A percentile compares a stretch with the other conserved stretches of the same genome.
phyloP scores from a whole-genome alignment of 2,888 invertebrate species.

The Crocallis elinguaria region DNA sequence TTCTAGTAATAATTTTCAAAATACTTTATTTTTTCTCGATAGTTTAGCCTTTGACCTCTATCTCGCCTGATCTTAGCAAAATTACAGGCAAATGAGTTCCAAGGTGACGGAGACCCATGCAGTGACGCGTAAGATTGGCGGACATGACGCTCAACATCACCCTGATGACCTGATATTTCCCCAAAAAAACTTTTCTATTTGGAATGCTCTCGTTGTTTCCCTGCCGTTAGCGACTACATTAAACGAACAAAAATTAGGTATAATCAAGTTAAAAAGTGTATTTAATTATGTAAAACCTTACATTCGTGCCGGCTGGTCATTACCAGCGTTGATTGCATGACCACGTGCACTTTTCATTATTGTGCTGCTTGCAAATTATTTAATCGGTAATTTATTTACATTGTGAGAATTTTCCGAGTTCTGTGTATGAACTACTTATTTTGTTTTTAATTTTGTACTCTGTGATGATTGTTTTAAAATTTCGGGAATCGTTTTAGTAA shows the following conservation, averaged over 20 bases:
- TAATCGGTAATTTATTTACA: conserved; percentile 48
- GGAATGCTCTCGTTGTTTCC: neutral
- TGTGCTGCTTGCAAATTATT: conserved; percentile 59
- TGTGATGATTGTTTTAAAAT: neutral
- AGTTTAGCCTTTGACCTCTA: too few relatives aligned
- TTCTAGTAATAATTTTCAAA: too few relatives aligned
- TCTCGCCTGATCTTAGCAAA: too few relatives aligned
- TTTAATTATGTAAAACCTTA: conserved; percentile 28
- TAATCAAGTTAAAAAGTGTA: conserved; percentile 34
- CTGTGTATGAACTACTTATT: neutral
- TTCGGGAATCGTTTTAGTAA: too few relatives aligned
- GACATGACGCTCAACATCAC: too few relatives aligned
- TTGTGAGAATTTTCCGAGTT: conserved; percentile 15
- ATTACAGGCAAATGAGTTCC: too few relatives aligned
- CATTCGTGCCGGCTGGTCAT: conserved; percentile 52
- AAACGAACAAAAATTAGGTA: conserved; percentile 36
- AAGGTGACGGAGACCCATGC: too few relatives aligned
- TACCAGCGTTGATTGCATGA: conserved; percentile 55
- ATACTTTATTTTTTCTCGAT: too few relatives aligned
- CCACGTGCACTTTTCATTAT: conserved; percentile 50
- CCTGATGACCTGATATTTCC: too few relatives aligned
- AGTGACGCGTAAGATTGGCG: too few relatives aligned
- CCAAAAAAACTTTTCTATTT: too few relatives aligned
- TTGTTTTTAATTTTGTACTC: neutral
- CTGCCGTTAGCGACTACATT: conserved; percentile 2